phyloP scores from a whole-genome alignment of 2,888 invertebrate genomes.

The Drosophila phalerata region DNA sequence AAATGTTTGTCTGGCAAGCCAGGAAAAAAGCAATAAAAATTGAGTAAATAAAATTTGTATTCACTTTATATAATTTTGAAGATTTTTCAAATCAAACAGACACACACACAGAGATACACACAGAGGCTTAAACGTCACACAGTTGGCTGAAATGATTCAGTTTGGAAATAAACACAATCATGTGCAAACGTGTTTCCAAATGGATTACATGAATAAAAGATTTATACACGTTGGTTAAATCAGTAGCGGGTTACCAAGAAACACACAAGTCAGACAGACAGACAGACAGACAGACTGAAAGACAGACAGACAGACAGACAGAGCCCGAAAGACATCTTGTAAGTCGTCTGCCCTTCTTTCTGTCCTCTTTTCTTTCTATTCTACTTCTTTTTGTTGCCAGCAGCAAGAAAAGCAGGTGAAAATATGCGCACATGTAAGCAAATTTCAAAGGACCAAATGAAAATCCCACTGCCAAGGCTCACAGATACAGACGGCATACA shows the following conservation, averaged over 20 bases:
- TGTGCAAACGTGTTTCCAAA: conserved; percentile 82
- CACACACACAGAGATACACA: conserved; percentile 20
- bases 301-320: conserved; percentile 6
- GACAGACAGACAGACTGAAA: conserved; percentile 1
- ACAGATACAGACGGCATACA: conserved; percentile 27
- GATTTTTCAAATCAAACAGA: conserved; percentile 75
- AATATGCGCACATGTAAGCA: conserved; percentile 79
- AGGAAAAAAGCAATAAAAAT: conserved; percentile 64
- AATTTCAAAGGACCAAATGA: conserved; percentile 62
- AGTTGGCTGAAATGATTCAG: conserved; percentile 57
- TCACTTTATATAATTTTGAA: conserved; percentile 81
- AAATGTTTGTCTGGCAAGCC: conserved; percentile 54
- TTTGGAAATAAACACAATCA: conserved; percentile 79
- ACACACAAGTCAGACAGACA: conserved; percentile 40
- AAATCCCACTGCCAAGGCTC: conserved; percentile 39
- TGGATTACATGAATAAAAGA: conserved; percentile 82
- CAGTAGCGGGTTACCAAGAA: conserved; percentile 77
- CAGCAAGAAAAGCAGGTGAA: conserved; percentile 48
- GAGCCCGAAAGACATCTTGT: conserved; percentile 38
- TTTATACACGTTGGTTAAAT: conserved; percentile 81
- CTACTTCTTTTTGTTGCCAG: conserved; percentile 1
- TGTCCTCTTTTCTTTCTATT: not conserved
- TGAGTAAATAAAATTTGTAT: conserved; percentile 78
- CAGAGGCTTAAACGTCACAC: not conserved
- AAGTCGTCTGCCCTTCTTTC: not conserved